Evolutionary conservation across 2,113 vertebrate genomes (phyloP), one percentile per base, ranked within the genome.

Genomic region (Chloropsis cyanopogon): DNA sequence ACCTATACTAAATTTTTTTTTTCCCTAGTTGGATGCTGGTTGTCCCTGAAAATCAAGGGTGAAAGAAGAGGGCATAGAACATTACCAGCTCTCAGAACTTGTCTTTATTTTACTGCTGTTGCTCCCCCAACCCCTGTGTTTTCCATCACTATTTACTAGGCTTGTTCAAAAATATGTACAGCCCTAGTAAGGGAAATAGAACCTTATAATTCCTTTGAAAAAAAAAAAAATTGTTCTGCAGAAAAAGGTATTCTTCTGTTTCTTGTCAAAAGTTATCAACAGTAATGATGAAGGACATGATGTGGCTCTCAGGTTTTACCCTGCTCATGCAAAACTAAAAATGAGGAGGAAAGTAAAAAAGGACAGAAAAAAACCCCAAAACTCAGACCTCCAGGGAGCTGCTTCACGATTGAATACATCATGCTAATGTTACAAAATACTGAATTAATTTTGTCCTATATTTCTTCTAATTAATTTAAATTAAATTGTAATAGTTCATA

Each of bases 381-480:
- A 31, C 11, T 82, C 50, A 53, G 14, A 44, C 25, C 41, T 24
- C 2, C 12, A 69, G 50, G n/a, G 66, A 86, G 28, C 70, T 92
- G 54, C 50, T 46, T 23, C 47, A 35, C 0, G 0, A 41, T 23
- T 59, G 49, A 83, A n/a, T 86, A 42, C 56, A 8, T 63, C 1
- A 1, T 59, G 22, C 49, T 50, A 78, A 29, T 8, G 2, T 77
- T 92, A 94, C 29, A 80, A 87, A 88, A 70, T 60, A 41, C 23
- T 50, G 70, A 73, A 70, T 88, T 80, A 80, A 77, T 92, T 93
- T 93, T 88, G 50, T 81, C 35, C 35, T 77, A 7, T 90, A 59
- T 85, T 94, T 92, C 42, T 73, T 95, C 37, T 53, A 90, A 93
- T 72, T 53, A 94, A 69, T 88, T 85, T 76, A 23, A 75, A 93